Percentiles rank a stretch among this genome's conserved stretches.
phyloP scores from a whole-genome alignment of 2,797 vertebrate genomes.

The Tamandua tetradactyla region DNA sequence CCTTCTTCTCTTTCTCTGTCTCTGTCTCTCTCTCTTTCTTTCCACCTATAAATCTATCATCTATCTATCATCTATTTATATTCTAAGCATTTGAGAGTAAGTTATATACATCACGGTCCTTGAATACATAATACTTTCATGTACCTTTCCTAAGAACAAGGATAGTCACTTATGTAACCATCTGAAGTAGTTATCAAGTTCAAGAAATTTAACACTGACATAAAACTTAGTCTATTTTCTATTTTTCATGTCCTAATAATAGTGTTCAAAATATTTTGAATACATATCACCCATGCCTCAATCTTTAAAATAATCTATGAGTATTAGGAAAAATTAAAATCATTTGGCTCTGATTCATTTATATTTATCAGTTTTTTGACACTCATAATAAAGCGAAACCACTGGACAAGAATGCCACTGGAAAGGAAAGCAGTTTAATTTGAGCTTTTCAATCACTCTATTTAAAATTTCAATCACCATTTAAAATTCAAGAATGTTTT shows the following conservation, averaged over 20 bases:
- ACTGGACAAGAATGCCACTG: background rate
- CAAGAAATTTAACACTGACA: no score
- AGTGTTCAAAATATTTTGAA: constrained; percentile 11
- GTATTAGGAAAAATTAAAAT: background rate
- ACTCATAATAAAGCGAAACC: background rate
- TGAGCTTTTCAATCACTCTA: background rate
- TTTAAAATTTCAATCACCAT: background rate
- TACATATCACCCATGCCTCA: background rate
- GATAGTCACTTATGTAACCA: no score
- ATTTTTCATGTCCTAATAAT: background rate
- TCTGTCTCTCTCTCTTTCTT: no score
- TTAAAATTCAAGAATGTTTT: background rate
- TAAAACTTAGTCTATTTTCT: no score
- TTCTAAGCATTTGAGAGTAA: no score
- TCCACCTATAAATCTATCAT: no score
- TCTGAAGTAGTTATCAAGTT: no score
- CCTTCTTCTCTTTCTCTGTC: no score
- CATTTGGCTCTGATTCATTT: background rate
- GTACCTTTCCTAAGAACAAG: no score
- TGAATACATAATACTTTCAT: no score
- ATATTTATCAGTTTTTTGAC: background rate
- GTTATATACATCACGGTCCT: no score
- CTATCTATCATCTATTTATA: no score
- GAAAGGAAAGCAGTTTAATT: background rate
- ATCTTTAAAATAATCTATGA: background rate